These are phyloP conservation scores for Cheilosia vulpina DNA, from an alignment of 2,888 invertebrate genomes.

Conservation along the genomic window DNA sequence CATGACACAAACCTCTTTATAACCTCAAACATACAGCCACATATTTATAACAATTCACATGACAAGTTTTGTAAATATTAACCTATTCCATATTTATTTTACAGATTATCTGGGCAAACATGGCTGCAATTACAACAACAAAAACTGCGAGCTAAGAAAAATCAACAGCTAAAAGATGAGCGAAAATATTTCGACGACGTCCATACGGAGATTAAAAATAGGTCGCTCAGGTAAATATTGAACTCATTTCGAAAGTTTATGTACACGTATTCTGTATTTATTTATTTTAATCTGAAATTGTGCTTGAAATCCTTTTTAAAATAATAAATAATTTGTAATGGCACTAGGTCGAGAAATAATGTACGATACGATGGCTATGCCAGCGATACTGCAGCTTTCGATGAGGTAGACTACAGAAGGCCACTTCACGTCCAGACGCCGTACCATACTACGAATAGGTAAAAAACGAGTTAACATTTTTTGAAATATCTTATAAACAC, in stretches of 20 bases:
- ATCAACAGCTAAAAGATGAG: conserved; percentile 89
- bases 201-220: conserved; percentile 82
- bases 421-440: conserved; percentile 78
- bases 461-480: conserved; percentile 59
- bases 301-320: conserved; percentile 20
- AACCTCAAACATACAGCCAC: too few relatives aligned
- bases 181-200: conserved; percentile 88
- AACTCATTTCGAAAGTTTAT: neutral
- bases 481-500: conserved; percentile 2
- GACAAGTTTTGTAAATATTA: too few relatives aligned
- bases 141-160: conserved; percentile 90
- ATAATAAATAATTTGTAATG: conserved; percentile 14
- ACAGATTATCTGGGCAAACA: conserved; percentile 86
- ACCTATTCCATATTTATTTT: conserved; percentile 35
- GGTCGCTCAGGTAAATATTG: conserved; percentile 84
- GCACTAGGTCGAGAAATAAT: conserved; percentile 73
- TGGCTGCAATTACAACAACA: conserved; percentile 94
- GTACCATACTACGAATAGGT: conserved; percentile 74
- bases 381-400: conserved; percentile 78
- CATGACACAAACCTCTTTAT: too few relatives aligned
- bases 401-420: conserved; percentile 77
- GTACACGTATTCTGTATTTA: neutral
- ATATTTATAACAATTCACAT: too few relatives aligned
- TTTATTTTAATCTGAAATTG: neutral
- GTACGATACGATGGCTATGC: conserved; percentile 78